phyloP scores from a whole-genome alignment of 2,113 vertebrate species.

The Lasiurus cinereus region DNA sequence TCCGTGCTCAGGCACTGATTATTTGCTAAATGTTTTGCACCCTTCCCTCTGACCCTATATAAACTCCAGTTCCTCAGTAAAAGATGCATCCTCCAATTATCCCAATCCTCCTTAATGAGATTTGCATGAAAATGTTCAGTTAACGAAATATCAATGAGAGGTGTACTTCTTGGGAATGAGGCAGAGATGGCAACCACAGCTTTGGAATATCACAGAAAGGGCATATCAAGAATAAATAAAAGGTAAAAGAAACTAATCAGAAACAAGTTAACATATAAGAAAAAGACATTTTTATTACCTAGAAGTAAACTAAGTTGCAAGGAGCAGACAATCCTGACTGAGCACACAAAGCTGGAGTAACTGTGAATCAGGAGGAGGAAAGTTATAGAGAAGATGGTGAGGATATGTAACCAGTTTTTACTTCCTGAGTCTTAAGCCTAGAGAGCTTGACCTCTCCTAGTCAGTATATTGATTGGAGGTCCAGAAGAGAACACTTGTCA shows the following conservation, averaged over 20 bases:
- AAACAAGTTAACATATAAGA: background rate
- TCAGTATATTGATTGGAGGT: background rate
- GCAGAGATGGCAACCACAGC: background rate
- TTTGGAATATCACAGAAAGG: conserved; percentile 23
- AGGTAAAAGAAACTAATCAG: background rate
- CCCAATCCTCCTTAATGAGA: background rate
- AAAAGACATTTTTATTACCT: background rate
- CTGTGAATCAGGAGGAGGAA: background rate
- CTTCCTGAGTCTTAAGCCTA: background rate
- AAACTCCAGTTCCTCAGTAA: background rate
- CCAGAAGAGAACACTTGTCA: background rate
- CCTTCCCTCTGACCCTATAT: background rate
- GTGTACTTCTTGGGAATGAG: background rate
- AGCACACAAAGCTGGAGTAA: background rate
- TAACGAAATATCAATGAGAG: conserved; percentile 22
- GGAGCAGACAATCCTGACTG: background rate
- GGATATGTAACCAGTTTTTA: background rate
- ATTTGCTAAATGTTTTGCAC: conserved; percentile 5
- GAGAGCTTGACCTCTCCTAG: background rate
- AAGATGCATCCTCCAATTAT: background rate
- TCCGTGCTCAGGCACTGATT: conserved; percentile 17
- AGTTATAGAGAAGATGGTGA: background rate
- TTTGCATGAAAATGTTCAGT: conserved; percentile 14
- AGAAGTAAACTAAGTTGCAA: background rate
- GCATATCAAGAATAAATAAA: conserved; percentile 32